Evolutionary conservation across 2,888 invertebrate species (phyloP).

Genomic region (Theretra japonica): DNA sequence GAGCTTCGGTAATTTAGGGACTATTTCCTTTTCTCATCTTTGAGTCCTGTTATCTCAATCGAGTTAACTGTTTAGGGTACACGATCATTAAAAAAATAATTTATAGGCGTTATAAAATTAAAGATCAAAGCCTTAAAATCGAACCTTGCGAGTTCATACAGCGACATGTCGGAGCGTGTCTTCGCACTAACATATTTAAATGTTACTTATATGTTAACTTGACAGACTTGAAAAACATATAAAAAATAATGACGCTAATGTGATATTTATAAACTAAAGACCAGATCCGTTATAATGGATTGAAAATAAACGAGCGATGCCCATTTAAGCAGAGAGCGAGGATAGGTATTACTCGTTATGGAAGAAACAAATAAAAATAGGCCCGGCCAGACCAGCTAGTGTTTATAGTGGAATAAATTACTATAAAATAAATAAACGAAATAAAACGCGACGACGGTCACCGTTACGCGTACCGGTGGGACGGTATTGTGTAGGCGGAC

Average conservation of each 20-base stretch:
- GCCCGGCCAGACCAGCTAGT: conserved; percentile 48
- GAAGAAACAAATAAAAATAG: conserved; percentile 48
- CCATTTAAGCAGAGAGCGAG: conserved; percentile 27
- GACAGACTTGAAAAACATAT: conserved; percentile 17
- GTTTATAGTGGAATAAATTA: conserved; percentile 59
- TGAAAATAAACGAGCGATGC: conserved; percentile 24
- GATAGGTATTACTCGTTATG: conserved; percentile 35
- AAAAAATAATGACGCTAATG: conserved; percentile 40
- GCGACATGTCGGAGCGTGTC: conserved; percentile 21
- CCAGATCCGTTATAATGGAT: conserved; percentile 47
- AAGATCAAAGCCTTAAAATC: conserved; percentile 1
- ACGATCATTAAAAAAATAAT: neutral
- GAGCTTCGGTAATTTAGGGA: conserved; percentile 12
- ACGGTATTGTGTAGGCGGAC: conserved; percentile 27
- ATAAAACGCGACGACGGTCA: conserved; percentile 47
- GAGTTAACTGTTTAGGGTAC: neutral
- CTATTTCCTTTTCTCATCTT: conserved; percentile 5
- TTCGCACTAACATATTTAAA: conserved; percentile 8
- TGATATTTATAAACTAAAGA: conserved; percentile 44
- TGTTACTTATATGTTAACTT: conserved; percentile 19
- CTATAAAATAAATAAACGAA: conserved; percentile 58
- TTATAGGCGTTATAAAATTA: neutral
- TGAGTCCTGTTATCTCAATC: neutral
- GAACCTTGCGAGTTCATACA: neutral
- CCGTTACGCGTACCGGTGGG: conserved; percentile 65